Conservation (phyloP, 2,888 invertebrate species). For the Omphaloscelis lunosa region DNA sequence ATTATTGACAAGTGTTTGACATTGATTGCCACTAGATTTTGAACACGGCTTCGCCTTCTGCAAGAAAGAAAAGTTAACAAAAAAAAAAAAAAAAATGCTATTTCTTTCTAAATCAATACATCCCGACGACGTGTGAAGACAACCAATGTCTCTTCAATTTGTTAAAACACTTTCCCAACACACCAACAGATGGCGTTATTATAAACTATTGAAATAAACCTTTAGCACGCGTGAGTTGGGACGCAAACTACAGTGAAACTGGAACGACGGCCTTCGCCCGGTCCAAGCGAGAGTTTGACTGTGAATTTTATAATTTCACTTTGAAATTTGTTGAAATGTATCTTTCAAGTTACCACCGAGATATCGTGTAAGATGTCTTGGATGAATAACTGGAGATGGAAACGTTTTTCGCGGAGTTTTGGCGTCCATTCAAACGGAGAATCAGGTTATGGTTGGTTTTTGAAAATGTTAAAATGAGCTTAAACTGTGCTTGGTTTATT, state of each 20-base stretch:
- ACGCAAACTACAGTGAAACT: conserved; percentile 54
- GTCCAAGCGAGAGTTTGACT: conserved; percentile 57
- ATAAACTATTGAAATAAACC: conserved; percentile 26
- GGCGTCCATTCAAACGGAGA: conserved; percentile 11
- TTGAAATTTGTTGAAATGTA: conserved; percentile 71
- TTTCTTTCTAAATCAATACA: neutral
- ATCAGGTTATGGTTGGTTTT: conserved; percentile 11
- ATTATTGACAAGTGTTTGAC: too few relatives aligned
- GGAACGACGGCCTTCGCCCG: conserved; percentile 37
- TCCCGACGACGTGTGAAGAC: too few relatives aligned
- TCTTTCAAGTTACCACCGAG: conserved; percentile 52
- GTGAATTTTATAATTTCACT: conserved; percentile 72
- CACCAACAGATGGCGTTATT: conserved; percentile 49
- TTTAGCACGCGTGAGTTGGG: conserved; percentile 54
- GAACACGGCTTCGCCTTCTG: too few relatives aligned
- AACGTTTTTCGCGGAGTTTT: conserved; percentile 34
- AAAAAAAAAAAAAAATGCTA: too few relatives aligned
- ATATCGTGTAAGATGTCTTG: conserved; percentile 59
- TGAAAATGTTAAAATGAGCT: neutral
- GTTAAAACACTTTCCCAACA: neutral
- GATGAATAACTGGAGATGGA: conserved; percentile 42
- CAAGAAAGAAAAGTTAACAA: too few relatives aligned
- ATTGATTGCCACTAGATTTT: too few relatives aligned
- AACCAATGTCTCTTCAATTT: neutral
- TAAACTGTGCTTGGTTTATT: neutral